Evolutionary conservation across 2,888 invertebrate species (phyloP), one percentile per base, ranked within the genome.

Genomic region (Agapostemon virescens): DNA sequence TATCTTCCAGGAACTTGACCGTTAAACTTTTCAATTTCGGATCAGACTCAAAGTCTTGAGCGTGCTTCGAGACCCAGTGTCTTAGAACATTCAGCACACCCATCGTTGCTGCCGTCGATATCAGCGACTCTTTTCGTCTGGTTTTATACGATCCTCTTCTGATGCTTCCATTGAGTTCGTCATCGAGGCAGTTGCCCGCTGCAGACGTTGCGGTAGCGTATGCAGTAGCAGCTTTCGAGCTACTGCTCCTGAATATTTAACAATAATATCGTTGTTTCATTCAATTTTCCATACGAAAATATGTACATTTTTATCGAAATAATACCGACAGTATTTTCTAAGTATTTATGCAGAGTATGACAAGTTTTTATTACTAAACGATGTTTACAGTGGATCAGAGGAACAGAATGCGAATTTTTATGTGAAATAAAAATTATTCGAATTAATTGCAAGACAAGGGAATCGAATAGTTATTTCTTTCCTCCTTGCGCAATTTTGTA

Each of bases 31-130:
- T 96, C 77, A 98, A 94, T 73, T 95, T 94, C 61, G 94, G 94
- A 90, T 97, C 96, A 20, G 95, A 94, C 93, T 97, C 97, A 93
- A 98, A 98, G 92, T 98, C 97, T 93, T 97, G 97, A 0, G 97
- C 95, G 91, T 98, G 98, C 92, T 98, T 98, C 0, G 97, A 97
- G 45, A 97, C 96, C 98, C 98, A 98, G 91, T 98, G 98, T 81
- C 97, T 95, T 67, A 98, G 93, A 2, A 98, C 98, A 92, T 97
- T 98, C 0, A 98, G 94, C 0, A 98, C 98, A 81, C 98, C 93
- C 98, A 98, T 98, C 0, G 98, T 98, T 74, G 98, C 98, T n/a
- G 98, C 98, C 7, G 97, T 97, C 63, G 97, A 97, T 91, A 98
- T 97, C 63, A 97, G 96, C 13, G 96, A 96, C 89, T 97, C 97